Conservation (phyloP, 2,113 vertebrate genomes). For the Panurus biarmicus region DNA sequence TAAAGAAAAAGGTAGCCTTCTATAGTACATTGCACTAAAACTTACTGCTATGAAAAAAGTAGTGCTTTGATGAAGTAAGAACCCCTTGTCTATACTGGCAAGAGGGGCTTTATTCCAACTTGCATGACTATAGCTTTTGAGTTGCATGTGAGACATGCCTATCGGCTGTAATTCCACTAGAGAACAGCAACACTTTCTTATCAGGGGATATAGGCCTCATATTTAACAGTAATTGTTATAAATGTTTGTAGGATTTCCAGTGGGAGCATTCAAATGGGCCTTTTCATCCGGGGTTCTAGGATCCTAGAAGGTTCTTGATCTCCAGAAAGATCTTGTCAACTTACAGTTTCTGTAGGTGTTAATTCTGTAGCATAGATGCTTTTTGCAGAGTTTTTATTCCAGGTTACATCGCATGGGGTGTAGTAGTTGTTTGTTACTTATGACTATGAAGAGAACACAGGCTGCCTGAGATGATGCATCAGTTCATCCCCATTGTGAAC, state of each 20-base stretch:
- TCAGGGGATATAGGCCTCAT: not conserved
- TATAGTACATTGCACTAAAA: not conserved
- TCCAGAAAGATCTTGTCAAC: not conserved
- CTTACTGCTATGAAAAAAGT: not conserved
- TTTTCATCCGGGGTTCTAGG: not conserved
- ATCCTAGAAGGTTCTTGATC: not conserved
- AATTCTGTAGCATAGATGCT: not conserved
- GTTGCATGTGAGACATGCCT: not conserved
- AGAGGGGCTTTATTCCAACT: not conserved
- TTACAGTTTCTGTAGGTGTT: not conserved
- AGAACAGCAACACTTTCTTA: not conserved
- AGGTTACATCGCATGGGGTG: not conserved
- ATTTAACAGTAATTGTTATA: not conserved
- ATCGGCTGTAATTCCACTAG: not conserved
- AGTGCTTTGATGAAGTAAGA: not conserved
- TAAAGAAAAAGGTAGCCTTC: not conserved
- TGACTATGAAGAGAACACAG: not conserved
- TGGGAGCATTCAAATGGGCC: not conserved
- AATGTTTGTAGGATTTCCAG: not conserved
- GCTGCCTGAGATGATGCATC: not conserved
- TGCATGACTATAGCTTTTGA: not conserved
- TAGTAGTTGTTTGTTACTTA: not conserved
- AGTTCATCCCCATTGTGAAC: not conserved
- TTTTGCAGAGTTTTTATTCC: not conserved
- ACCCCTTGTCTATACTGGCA: not conserved